Conservation (phyloP, 2,797 vertebrate genomes). For the Siniperca obscura region DNA sequence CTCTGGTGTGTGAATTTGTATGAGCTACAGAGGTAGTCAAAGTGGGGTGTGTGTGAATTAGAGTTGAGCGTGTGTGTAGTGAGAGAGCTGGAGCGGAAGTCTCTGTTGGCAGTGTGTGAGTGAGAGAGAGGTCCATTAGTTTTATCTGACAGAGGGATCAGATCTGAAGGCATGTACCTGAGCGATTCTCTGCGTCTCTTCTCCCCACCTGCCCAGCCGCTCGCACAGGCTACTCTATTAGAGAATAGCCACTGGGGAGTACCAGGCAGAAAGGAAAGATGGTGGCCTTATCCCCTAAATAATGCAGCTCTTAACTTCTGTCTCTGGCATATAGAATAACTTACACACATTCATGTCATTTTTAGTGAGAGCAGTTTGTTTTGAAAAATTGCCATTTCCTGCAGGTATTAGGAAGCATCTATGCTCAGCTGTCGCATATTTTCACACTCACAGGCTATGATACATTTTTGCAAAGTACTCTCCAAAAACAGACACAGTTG, state of each 20-base stretch:
- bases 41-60: conserved; percentile 7
- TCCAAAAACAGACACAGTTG: conserved; percentile 22
- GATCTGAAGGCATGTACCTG: conserved; percentile 69
- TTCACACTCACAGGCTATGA: conserved; percentile 14
- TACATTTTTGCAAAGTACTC: conserved; percentile 6
- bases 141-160: conserved; percentile 73
- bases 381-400: conserved; percentile 2
- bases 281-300: conserved; percentile 39
- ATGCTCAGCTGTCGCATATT: conserved; percentile 25
- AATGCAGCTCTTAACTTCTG: conserved; percentile 42
- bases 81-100: conserved; percentile 12
- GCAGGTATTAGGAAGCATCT: conserved; percentile 18
- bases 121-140: conserved; percentile 60
- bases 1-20: conserved; percentile 33
- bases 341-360: background rate
- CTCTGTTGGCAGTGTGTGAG: conserved; percentile 8
- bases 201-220: conserved; percentile 41
- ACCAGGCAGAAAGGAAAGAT: conserved; percentile 12
- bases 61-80: background rate
- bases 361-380: conserved; percentile 9
- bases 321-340: conserved; percentile 22
- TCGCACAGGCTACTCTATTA: conserved; percentile 51
- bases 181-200: conserved; percentile 49
- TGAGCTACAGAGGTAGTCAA: conserved; percentile 19
- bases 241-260: conserved; percentile 44